A percentile compares a stretch with the other conserved stretches of the same genome.
Evolutionary conservation across 2,113 vertebrate genomes (phyloP).

Genomic region (Ivindomyrus marchei): DNA sequence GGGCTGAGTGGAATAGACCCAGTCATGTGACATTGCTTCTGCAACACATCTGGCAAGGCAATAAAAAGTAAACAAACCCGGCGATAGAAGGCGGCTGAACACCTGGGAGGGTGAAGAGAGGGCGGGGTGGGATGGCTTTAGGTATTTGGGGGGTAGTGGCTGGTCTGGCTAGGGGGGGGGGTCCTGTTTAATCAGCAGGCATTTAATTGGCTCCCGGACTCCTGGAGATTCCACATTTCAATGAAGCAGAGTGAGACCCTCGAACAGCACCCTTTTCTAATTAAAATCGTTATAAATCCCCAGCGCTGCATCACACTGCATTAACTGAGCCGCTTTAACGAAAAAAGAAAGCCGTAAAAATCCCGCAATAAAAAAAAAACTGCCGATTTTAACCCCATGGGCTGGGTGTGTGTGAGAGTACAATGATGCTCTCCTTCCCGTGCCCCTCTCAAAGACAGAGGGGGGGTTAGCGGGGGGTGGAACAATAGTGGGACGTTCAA

Average conservation of each 20-base stretch:
- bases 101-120: conserved; percentile 37
- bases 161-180: conserved; percentile 19
- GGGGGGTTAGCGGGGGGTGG: background rate
- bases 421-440: background rate
- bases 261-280: conserved; percentile 51
- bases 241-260: conserved; percentile 40
- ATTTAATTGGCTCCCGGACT: conserved; percentile 56
- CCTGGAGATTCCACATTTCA: conserved; percentile 49
- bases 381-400: background rate
- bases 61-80: background rate
- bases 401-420: background rate
- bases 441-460: background rate
- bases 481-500: conserved; percentile 17
- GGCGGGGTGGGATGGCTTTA: conserved; percentile 28
- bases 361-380: conserved; percentile 6
- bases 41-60: background rate
- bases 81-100: background rate
- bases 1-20: background rate
- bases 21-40: background rate
- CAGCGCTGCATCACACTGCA: conserved; percentile 28
- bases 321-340: background rate
- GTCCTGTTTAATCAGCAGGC: conserved; percentile 23
- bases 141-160: conserved; percentile 37
- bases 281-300: conserved; percentile 49
- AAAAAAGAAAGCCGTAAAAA: conserved; percentile 9